Evolutionary conservation across 2,888 invertebrate species (phyloP), one percentile per base, ranked within the genome.

Genomic region (Crematogaster levior): DNA sequence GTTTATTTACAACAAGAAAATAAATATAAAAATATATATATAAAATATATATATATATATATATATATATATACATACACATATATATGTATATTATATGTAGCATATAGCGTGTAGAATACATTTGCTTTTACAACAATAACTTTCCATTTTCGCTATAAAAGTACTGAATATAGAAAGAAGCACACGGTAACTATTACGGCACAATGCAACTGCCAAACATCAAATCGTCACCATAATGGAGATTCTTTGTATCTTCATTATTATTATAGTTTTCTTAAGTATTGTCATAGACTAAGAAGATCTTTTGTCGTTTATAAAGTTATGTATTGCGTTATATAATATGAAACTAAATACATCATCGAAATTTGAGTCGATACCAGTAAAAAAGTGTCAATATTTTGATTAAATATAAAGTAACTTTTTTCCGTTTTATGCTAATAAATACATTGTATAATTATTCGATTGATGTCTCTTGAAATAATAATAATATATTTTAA

Each of bases 141-240:
- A 18, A 79, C 7, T 34, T 79, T 24, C 18, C 66, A 68, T 56
- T 68, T 68, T 79, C 43, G 56, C 68, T 60, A 46, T 51, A 51
- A 74, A 46, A 48, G 12, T 63, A 51, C 1, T 24, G 24, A 75
- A n/a, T 63, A 27, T 43, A 68, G 18, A 68, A 68, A 68, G 12
- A 43, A 68, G 68, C 77, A 34, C 18, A 79, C 56, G 56, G 15
- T 68, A 56, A 68, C 68, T 68, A 68, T 68, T 56, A 79, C 68
- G 77, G 34, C 24, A 79, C 30, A 79, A 68, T 68, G 68, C 77
- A 79, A 79, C 68, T 79, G 68, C 68, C 77, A 79, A 56, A 68
- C 77, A 79, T 79, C 68, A 68, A 79, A 68, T 79, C 43, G 56
- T 77, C 43, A 68, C 18, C 12, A 58, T 46, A 79, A 40, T 66